Base-by-base conservation (phyloP, 2,113 vertebrate genomes). In the Eubucco bourcierii region DNA sequence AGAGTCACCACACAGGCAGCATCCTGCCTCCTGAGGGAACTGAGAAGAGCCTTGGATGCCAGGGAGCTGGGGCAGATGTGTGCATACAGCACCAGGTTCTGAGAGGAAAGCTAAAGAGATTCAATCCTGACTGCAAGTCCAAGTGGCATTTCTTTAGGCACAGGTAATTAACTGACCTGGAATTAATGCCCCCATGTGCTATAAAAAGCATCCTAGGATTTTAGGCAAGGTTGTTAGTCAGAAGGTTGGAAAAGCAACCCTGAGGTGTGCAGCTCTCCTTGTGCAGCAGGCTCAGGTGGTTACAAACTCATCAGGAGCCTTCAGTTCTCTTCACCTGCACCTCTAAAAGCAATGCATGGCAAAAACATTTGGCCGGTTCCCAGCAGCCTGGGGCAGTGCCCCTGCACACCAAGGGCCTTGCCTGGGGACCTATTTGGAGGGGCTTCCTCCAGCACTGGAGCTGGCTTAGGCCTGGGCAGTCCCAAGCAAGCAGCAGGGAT, bases 171-270 rank as follows among this genome's bases (percentile, higher is more conserved):
- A 89, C 81, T 78, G 84, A 87, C 58, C 81, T 58, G 89, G 82
- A 95, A 93, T 95, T 93, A 95, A 91, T 83, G 79, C 68, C 94
- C 68, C 76, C 63, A 19, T 39, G 60, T 71, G 81, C 75, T 80
- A 80, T 72, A 92, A 56, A 80, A 93, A 87, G 52, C 1, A 3
- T 84, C 67, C 59, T 59, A 94, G 90, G 92, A 94, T 93, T 93
- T 95, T 88, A 96, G 90, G 94, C 79, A 89, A 77, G 61, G 82
- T 87, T 89, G 58, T 95, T 95, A 93, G 89, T 90, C 89, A 95
- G 96, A 82, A 59, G 50, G 71, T 85, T 77, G 70, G 77, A 72
- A 80, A 73, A 82, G 84, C 7, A 0, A 7, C 0, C 2, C 67
- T 76, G 81, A 76, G 53, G 84, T 90, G 91, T 84, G 78, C 87